Evolutionary conservation across 2,113 vertebrate genomes (phyloP), one percentile per base, ranked within the genome.

Genomic region (Stegostoma tigrinum): DNA sequence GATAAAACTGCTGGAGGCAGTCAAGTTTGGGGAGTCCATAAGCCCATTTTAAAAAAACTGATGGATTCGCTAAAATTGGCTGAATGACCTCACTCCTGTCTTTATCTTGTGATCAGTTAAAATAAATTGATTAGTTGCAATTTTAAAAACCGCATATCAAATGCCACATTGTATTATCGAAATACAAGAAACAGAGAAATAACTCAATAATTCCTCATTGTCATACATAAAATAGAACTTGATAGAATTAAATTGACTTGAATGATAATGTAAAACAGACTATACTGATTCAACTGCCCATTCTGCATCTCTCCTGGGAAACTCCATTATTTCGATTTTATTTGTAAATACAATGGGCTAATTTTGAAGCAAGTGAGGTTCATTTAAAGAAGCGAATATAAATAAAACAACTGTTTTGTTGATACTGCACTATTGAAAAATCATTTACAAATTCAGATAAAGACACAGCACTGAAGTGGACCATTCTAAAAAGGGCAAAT

Each of bases 361-460:
- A 27, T 42, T 34, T 72, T 14, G 24, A 52, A 48, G 27, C 34
- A 5, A 95, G 19, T 52, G 27, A 12, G 15, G 52, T 23, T 48
- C 68, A 42, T 95, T 95, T 27, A 95, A 48, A 72, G 38, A 95
- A 95, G 10, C 2, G 2, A 70, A 75, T 48, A 34, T 45, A 72
- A 95, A 95, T 30, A 42, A 72, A 48, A 95, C 27, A 2, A n/a
- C 30, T 3, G 45, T 95, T 15, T 30, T 15, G 6, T 45, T 61
- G 61, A 34, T 8, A 15, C 87, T 90, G 27, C 12, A 89, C 42
- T 89, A 14, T 64, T 52, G 87, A n/a, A n/a, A 90, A 90, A n/a
- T 90, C 12, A 4, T 68, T 94, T 68, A 70, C 66, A 94, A 95
- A 19, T 95, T 95, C 94, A 95, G 94, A 70, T 95, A 52, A 95